These are phyloP conservation scores for Eira barbara DNA, from an alignment of 2,113 vertebrate genomes.

Conservation along the genomic window DNA sequence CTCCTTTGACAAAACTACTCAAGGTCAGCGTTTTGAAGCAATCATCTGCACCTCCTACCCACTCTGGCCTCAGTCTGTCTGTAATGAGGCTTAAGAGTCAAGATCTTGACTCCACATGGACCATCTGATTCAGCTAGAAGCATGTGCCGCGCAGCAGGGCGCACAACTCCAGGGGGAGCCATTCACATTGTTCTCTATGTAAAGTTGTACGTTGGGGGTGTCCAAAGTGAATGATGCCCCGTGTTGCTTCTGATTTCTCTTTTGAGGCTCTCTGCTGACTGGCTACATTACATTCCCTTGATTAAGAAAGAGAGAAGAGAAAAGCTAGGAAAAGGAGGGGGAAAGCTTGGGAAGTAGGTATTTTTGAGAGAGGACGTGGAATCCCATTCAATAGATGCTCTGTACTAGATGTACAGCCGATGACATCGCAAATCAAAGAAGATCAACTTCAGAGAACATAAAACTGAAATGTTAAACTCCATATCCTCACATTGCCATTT, in stretches of 20 bases:
- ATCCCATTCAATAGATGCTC: background rate
- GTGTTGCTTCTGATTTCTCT: background rate
- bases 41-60: constrained; percentile 17
- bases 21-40: constrained; percentile 27
- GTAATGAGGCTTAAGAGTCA: constrained; percentile 19
- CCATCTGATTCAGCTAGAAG: background rate
- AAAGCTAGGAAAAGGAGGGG: background rate
- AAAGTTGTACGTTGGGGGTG: background rate
- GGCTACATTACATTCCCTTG: constrained; percentile 2
- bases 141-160: accelerated
- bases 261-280: background rate
- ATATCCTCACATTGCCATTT: background rate
- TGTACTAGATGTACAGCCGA: background rate
- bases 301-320: constrained; percentile 5
- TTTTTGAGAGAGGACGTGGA: background rate
- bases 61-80: background rate
- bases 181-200: background rate
- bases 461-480: background rate
- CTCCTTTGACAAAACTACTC: constrained; percentile 38
- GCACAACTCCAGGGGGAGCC: background rate
- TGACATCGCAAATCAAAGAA: background rate
- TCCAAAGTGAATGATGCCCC: background rate
- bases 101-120: background rate
- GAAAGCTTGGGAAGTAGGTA: background rate
- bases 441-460: background rate